Evolutionary conservation across 2,888 invertebrate species (phyloP), one percentile per base, ranked within the genome.

Genomic region (Augiades crinisus): DNA sequence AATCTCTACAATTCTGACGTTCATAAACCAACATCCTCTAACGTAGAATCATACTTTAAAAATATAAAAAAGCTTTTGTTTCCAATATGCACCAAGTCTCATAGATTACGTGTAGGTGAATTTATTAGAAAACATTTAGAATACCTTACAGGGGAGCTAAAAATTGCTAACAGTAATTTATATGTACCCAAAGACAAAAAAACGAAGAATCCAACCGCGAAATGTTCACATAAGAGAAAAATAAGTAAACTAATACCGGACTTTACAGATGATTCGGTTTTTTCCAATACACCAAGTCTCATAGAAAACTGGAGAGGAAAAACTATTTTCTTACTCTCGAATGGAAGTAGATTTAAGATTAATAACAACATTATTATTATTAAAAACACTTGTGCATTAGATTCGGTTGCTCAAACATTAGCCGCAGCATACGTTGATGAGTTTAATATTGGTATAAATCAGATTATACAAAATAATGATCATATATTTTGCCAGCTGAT

Each of bases 101-200:
- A 27, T 27, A 27, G 27, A 27, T n/a, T 27, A 16, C 38, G 53
- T 14, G 34, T 46, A 17, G 53, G 46, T 40, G 40, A 46, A 33
- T 53, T 53, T 27, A 34, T 53, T 22, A 40, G 13, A 27, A 16
- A 22, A 34, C 53, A 46, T 24, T 13, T 34, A 40, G 33, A 53
- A 12, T 46, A 38, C 22, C 17, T 53, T 19, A 12, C 34, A 17
- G 45, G 53, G 12, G 45, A 46, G 27, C 22, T 53, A 14, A 40
- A 53, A 46, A 40, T 38, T 8, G 27, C n/a, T 8, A 27, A 27
- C n/a, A 27, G 27, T n/a, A 27, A 27, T 27, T 8, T 7, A 27
- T n/a, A 19, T 19, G 19, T 19, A 3, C 19, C 3, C 19, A 27
- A n/a, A 27, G 1, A 27, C 27, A n/a, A 27, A 27, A 27, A 1